Percentiles rank a stretch among this genome's conserved stretches.
Evolutionary conservation across 53 echinoderm and acorn worm genomes (phyloP).

Genomic region (Arbacia lixula): DNA sequence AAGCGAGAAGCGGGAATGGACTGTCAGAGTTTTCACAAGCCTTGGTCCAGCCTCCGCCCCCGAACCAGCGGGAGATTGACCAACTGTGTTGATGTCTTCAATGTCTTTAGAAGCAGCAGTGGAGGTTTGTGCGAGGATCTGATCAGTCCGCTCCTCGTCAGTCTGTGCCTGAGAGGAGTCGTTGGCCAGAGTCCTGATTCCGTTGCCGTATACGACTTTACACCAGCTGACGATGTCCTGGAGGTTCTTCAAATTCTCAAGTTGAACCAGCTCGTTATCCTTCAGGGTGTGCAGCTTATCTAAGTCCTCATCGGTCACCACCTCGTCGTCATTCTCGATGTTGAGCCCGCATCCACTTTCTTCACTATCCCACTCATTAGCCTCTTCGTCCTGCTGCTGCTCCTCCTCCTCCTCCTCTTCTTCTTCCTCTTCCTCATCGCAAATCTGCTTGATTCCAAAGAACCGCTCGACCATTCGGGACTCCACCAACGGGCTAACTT

Average conservation of each 20-base stretch:
- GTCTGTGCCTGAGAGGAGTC: no score
- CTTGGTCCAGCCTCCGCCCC: no score
- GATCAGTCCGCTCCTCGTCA: no score
- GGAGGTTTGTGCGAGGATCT: no score
- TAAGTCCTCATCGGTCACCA: conserved; percentile 24
- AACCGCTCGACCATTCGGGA: neutral
- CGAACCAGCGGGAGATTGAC: no score
- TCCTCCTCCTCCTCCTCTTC: neutral
- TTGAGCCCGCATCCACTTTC: neutral
- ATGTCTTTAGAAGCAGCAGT: no score
- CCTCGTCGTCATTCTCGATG: conserved; percentile 12
- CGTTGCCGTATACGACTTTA: conserved; percentile 21
- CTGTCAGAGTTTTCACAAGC: no score
- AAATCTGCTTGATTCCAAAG: conserved; percentile 5
- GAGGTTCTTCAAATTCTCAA: conserved; percentile 2
- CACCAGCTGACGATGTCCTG: conserved; percentile 30
- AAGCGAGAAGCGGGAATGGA: no score
- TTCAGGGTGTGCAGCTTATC: neutral
- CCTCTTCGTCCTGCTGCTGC: neutral
- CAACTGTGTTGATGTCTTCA: no score
- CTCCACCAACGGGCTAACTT: neutral
- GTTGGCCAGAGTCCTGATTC: neutral
- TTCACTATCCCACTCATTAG: neutral
- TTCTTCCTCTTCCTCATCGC: neutral
- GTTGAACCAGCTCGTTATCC: neutral